Percentiles rank a stretch among this genome's conserved stretches.
phyloP scores from a whole-genome alignment of 1,140 invertebrate species.

The Cyclina sinensis region DNA sequence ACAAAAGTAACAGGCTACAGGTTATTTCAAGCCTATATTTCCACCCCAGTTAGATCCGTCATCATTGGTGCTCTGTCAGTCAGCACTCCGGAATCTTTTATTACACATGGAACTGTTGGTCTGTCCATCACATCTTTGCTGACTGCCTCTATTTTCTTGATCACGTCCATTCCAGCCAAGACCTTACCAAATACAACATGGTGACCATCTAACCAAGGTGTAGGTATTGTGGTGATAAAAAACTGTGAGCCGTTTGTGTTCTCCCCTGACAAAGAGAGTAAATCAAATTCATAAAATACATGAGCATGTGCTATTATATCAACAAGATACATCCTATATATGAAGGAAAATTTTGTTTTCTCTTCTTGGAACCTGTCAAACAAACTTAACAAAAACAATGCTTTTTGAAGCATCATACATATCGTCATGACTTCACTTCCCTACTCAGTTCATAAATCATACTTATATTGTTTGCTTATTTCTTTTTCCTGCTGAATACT shows the following conservation, averaged over 20 bases:
- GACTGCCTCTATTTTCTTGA: slow-evolving; percentile 78
- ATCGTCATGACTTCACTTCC: no score
- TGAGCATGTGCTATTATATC: no score
- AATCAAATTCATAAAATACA: no score
- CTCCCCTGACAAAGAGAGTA: slow-evolving; percentile 64
- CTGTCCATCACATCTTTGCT: slow-evolving; percentile 92
- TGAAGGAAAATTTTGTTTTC: no score
- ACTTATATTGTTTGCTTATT: no score
- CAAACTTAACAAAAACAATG: no score
- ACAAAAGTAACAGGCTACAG: no score
- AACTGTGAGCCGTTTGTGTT: slow-evolving; percentile 86
- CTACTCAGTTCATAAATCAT: no score
- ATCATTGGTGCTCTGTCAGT: background rate
- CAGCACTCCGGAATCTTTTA: slow-evolving; percentile 90
- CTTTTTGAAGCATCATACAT: no score
- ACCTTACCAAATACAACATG: slow-evolving; percentile 98
- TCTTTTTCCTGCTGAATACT: no score
- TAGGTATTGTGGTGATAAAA: slow-evolving; percentile 88
- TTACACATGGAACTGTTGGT: slow-evolving; percentile 90
- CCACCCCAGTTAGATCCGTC: background rate
- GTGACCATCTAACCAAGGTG: slow-evolving; percentile 97
- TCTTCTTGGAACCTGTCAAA: no score
- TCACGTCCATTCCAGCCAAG: slow-evolving; percentile 92
- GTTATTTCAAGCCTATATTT: background rate
- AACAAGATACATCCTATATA: no score